phyloP scores from a whole-genome alignment of 2,888 invertebrate species.

The Azorinus chamasolen region DNA sequence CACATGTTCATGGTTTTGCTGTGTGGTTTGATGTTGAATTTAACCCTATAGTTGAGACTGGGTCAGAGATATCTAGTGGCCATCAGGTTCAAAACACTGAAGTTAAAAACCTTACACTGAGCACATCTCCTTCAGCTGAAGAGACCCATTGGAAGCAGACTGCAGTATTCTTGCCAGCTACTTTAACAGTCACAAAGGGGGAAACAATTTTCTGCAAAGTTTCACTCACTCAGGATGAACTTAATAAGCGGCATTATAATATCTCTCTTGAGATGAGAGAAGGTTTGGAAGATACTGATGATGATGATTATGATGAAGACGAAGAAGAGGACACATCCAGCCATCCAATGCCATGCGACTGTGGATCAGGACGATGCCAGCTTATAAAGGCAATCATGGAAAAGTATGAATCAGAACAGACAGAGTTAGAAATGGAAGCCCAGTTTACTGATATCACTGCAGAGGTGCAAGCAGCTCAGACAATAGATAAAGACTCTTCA shows the following conservation, averaged over 20 bases:
- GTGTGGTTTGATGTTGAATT: conserved; percentile 85
- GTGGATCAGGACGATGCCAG: conserved; percentile 74
- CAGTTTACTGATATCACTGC: conserved; percentile 72
- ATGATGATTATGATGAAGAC: conserved; percentile 61
- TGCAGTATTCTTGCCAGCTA: conserved; percentile 93
- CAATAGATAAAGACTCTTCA: conserved; percentile 60
- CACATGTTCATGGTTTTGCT: conserved; percentile 83
- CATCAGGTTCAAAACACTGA: conserved; percentile 3
- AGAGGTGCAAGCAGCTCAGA: conserved; percentile 70
- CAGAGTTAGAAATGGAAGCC: conserved; percentile 75
- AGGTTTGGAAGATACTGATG: conserved; percentile 48
- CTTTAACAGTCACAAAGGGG: conserved; percentile 91
- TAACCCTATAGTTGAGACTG: conserved; percentile 27
- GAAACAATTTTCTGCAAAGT: conserved; percentile 75
- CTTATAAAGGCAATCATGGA: conserved; percentile 79
- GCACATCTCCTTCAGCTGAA: conserved; percentile 92
- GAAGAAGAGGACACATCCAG: conserved; percentile 64
- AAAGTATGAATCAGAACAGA: conserved; percentile 78
- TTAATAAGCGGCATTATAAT: conserved; percentile 78
- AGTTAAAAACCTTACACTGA: conserved; percentile 89
- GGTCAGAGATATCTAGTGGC: neutral
- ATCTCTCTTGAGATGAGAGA: conserved; percentile 77
- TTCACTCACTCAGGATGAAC: conserved; percentile 71
- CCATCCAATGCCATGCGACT: conserved; percentile 81
- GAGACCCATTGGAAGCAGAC: conserved; percentile 98